These are phyloP conservation scores for Pachymerium ferrugineum DNA, from an alignment of 2,888 invertebrate species.

Conservation along the genomic window DNA sequence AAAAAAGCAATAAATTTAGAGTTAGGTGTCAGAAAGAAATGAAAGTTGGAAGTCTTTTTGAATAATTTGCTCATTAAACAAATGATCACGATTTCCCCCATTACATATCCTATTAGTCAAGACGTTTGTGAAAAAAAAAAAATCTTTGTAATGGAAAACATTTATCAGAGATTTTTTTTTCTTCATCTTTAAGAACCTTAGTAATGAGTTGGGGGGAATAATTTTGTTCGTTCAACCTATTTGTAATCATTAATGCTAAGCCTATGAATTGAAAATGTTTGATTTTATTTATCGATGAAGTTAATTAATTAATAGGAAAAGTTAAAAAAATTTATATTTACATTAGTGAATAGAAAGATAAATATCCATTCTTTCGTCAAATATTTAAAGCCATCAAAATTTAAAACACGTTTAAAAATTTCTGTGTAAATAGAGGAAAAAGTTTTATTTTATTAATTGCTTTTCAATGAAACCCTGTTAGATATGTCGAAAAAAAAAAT, in stretches of 20 bases:
- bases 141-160: conserved; percentile 7
- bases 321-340: not conserved
- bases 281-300: not conserved
- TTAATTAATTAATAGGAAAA: not conserved
- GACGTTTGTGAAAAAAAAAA: not conserved
- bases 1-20: not conserved
- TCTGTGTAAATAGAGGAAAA: no score
- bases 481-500: no score
- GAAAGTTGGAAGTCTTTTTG: not conserved
- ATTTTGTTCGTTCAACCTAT: conserved; percentile 5
- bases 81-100: not conserved
- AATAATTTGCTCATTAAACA: conserved; percentile 23
- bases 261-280: not conserved
- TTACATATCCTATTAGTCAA: conserved; percentile 16
- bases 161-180: not conserved
- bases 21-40: conserved; percentile 4
- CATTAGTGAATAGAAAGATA: no score
- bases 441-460: no score
- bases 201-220: conserved; percentile 5
- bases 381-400: no score
- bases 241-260: conserved; percentile 6
- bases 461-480: no score
- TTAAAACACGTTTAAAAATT: no score
- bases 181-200: not conserved
- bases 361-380: no score